phyloP scores from a whole-genome alignment of 1,140 invertebrate species.

The Camponotus vicinus region DNA sequence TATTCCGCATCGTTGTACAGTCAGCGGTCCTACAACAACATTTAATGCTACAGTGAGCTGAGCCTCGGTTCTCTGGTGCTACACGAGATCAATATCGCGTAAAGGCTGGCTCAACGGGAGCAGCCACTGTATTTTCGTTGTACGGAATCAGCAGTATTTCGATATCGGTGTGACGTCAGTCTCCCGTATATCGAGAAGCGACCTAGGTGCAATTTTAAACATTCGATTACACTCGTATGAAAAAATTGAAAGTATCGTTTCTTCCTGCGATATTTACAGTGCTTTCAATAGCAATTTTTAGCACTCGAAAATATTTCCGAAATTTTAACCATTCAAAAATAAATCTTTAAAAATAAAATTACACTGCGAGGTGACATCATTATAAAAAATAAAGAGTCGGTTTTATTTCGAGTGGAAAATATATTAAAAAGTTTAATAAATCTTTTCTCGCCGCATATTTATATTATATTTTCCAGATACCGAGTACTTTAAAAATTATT shows the following conservation, averaged over 20 bases:
- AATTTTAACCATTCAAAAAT: neutral
- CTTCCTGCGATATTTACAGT: neutral
- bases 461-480: neutral
- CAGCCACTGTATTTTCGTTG: conserved; percentile 62
- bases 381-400: neutral
- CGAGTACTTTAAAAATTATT: neutral
- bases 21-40: conserved; percentile 53
- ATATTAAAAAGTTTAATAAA: neutral
- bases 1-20: conserved; percentile 55
- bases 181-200: neutral
- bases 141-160: conserved; percentile 65
- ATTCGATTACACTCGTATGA: conserved; percentile 29
- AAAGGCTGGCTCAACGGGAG: conserved; percentile 55
- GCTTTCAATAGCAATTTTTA: neutral
- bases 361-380: neutral
- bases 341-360: neutral
- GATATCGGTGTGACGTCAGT: conserved; percentile 1
- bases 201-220: conserved; percentile 33
- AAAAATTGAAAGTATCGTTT: neutral
- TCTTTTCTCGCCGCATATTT: neutral
- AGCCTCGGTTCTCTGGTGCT: conserved; percentile 34
- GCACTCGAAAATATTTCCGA: neutral
- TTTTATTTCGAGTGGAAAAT: neutral
- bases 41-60: conserved; percentile 56
- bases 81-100: conserved; percentile 68